Conservation (phyloP, 2,888 invertebrate species). For the Cerastis leucographa region DNA sequence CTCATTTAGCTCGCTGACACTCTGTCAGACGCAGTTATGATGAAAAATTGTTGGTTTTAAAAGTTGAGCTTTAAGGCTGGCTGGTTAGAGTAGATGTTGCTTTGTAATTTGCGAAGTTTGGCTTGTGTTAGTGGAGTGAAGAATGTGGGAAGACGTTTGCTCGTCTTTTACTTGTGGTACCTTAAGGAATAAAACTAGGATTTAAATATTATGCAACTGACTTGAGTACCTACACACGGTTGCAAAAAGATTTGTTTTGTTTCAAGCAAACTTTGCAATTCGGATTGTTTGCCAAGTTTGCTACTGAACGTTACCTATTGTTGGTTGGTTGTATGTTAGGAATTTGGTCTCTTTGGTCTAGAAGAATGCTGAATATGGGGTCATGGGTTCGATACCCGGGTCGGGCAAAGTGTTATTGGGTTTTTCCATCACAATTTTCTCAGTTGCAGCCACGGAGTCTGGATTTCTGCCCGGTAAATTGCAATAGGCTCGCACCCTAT, state of each 20-base stretch:
- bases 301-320: neutral
- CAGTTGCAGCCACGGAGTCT: too few species aligned
- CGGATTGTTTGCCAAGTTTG: neutral
- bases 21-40: conserved; percentile 45
- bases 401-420: too few species aligned
- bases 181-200: neutral
- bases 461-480: too few species aligned
- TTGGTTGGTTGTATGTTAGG: too few species aligned
- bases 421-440: too few species aligned
- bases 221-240: neutral
- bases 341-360: too few species aligned
- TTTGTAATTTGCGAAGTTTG: conserved; percentile 1
- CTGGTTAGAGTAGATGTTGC: conserved; percentile 19
- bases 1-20: conserved; percentile 50
- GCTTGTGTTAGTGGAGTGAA: neutral
- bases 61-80: conserved; percentile 21
- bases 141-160: neutral
- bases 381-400: too few species aligned
- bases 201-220: neutral
- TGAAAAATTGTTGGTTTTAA: conserved; percentile 53
- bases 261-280: neutral
- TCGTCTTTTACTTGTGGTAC: neutral
- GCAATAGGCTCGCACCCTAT: too few species aligned
- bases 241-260: neutral
- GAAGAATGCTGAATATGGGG: too few species aligned